Percentiles rank a stretch among this genome's conserved stretches.
Evolutionary conservation across 2,888 invertebrate genomes (phyloP).

Genomic region (Drosophila picticornis): DNA sequence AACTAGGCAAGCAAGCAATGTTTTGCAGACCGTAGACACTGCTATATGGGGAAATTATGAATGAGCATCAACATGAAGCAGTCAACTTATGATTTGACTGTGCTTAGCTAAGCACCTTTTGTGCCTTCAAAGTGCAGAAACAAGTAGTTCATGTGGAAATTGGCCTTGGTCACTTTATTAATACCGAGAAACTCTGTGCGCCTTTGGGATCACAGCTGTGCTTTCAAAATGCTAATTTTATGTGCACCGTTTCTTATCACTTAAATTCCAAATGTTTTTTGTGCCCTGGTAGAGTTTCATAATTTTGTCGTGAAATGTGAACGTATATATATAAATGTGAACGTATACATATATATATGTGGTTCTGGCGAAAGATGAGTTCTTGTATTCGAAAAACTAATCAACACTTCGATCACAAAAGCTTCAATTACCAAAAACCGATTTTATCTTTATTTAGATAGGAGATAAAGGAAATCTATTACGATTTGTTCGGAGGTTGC

Average conservation of each 20-base stretch:
- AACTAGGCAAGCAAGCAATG: neutral
- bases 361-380: neutral
- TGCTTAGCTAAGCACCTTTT: neutral
- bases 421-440: neutral
- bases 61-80: neutral
- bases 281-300: neutral
- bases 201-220: neutral
- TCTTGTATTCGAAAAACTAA: neutral
- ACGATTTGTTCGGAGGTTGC: neutral
- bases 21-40: neutral
- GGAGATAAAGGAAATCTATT: neutral
- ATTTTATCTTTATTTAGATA: neutral
- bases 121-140: neutral
- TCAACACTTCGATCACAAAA: neutral
- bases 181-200: neutral
- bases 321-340: neutral
- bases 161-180: neutral
- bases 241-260: neutral
- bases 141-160: neutral
- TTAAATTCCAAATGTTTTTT: neutral
- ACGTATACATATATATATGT: too few species aligned
- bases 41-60: neutral
- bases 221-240: neutral
- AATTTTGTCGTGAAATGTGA: neutral
- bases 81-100: neutral